Conservation (phyloP, 2,797 vertebrate species). For the Gephyroberyx darwinii region DNA sequence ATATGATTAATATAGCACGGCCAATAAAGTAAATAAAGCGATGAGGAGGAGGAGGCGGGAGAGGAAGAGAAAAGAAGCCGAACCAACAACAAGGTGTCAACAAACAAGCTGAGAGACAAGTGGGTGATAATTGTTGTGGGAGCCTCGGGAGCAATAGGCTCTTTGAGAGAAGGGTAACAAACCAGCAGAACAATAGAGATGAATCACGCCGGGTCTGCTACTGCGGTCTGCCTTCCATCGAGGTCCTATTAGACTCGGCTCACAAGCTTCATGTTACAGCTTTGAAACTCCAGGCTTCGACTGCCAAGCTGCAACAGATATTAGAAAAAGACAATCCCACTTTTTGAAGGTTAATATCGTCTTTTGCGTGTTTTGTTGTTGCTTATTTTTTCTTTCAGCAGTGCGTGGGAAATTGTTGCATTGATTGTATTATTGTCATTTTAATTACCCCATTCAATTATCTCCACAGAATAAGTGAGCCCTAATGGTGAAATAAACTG, state of each 20-base stretch:
- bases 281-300: conserved; percentile 17
- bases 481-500: conserved; percentile 3
- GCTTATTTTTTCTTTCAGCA: neutral
- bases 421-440: neutral
- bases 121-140: conserved; percentile 89
- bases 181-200: conserved; percentile 77
- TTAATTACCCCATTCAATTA: neutral
- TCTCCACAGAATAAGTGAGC: neutral
- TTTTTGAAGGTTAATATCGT: conserved; percentile 12
- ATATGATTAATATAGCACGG: conserved; percentile 87
- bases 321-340: conserved; percentile 16
- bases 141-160: conserved; percentile 80
- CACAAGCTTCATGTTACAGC: conserved; percentile 56
- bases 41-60: conserved; percentile 21
- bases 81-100: conserved; percentile 75
- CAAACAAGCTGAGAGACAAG: conserved; percentile 82
- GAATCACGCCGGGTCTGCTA: conserved; percentile 78
- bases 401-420: neutral
- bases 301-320: conserved; percentile 12
- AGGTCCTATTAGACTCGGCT: conserved; percentile 83
- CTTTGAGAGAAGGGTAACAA: conserved; percentile 78
- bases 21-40: conserved; percentile 79
- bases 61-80: conserved; percentile 23
- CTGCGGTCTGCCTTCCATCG: conserved; percentile 77
- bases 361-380: neutral